Conservation (phyloP, 64 coral and sea anemone genomes). For the Pocillopora verrucosa region DNA sequence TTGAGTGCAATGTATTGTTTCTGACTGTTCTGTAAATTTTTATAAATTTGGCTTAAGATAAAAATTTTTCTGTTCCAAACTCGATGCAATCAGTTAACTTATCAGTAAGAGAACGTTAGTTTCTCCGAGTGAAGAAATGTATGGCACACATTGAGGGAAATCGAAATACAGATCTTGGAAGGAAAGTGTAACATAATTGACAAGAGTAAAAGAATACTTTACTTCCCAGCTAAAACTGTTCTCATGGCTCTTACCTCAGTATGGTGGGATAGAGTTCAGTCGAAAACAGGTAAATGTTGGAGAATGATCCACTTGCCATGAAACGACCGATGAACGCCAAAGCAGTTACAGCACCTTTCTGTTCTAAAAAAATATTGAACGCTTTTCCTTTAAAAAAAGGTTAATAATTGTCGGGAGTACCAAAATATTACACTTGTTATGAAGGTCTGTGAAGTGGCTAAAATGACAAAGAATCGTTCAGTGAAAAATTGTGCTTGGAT, state of each 20-base stretch:
- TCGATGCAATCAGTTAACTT: no score
- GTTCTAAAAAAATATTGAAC: neutral
- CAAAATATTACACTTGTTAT: no score
- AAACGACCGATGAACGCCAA: constrained; percentile 46
- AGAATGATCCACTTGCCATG: constrained; percentile 34
- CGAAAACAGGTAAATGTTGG: constrained; percentile 50
- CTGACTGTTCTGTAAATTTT: no score
- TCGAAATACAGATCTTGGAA: neutral
- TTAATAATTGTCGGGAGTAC: neutral
- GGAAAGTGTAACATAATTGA: neutral
- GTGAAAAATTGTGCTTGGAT: no score
- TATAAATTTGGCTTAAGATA: no score
- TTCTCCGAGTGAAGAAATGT: no score
- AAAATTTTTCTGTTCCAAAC: neutral
- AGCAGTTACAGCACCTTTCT: constrained; percentile 16
- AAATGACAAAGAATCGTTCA: no score
- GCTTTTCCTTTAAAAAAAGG: neutral
- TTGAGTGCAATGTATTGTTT: no score
- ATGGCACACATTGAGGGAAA: no score
- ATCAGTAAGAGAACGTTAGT: no score
- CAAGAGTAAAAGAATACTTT: neutral
- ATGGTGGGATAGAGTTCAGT: constrained; percentile 50
- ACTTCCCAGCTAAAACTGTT: neutral
- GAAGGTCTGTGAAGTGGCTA: no score
- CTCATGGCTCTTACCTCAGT: neutral